These are phyloP conservation scores for Esperia sulphurella DNA, from an alignment of 2,888 invertebrate genomes.

Conservation along the genomic window DNA sequence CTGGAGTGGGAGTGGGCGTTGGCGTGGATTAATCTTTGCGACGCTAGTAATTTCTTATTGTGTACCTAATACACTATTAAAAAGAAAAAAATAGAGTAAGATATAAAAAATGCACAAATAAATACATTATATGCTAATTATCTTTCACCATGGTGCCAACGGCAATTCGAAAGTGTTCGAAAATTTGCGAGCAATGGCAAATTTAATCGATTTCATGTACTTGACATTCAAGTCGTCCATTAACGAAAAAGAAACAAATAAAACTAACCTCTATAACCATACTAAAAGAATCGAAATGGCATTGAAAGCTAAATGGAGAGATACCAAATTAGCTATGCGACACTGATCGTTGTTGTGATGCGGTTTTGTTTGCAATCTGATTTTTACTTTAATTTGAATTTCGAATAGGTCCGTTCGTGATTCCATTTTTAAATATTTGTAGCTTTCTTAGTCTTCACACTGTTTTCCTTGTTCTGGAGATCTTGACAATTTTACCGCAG, in stretches of 20 bases:
- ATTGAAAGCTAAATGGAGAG: constrained; percentile 4
- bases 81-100: too few relatives aligned
- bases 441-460: constrained; percentile 33
- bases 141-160: constrained; percentile 42
- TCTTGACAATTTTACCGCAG: background rate
- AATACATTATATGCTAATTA: constrained; percentile 38
- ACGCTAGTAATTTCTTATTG: too few relatives aligned
- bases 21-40: too few relatives aligned
- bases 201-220: constrained; percentile 66
- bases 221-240: constrained; percentile 58
- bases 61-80: too few relatives aligned
- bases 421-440: constrained; percentile 31
- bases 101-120: too few relatives aligned
- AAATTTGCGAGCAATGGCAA: constrained; percentile 44
- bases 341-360: constrained; percentile 26
- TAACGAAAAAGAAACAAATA: constrained; percentile 14
- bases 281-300: constrained; percentile 24
- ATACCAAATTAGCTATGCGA: constrained; percentile 37
- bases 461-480: background rate
- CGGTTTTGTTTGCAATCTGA: constrained; percentile 32
- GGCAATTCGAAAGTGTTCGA: constrained; percentile 60
- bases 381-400: constrained; percentile 53
- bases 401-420: constrained; percentile 49
- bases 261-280: constrained; percentile 26
- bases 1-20: too few relatives aligned